Evolutionary conservation across 2,797 vertebrate genomes (phyloP), one percentile per base, ranked within the genome.

Genomic region (Schizopygopsis pylzovi): DNA sequence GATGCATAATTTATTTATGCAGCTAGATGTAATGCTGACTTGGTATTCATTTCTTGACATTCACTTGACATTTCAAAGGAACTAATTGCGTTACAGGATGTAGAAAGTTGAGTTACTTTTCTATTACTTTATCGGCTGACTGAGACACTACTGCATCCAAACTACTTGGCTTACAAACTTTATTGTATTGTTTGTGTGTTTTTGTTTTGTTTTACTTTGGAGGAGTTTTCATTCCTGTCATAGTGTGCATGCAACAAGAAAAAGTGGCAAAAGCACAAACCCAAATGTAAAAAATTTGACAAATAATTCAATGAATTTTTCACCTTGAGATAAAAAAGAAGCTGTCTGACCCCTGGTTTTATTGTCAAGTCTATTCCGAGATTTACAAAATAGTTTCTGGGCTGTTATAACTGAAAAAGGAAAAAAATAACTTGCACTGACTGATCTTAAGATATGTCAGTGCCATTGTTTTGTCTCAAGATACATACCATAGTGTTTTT

Each of bases 1-100:
- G 70, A 68, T 83, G 61, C 82, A 86, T 87, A 18, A 83, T 85
- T 81, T 72, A 83, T 84, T 59, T 67, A 61, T 75, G 37, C 41
- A 63, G 45, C 68, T 41, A 54, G 41, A 61, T 7, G 41, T 41
- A 71, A 85, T 85, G 65, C 82, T 82, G 37, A 76, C n/a, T 56
- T 79, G 39, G 56, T 86, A 80, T 54, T 63, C 15, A 54, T 43
- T 77, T 59, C 13, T 67, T 37, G 13, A 77, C 33, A 79, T 81
- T 56, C 78, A 28, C 49, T 49, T 80, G 59, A 79, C 43, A 80
- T 81, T 81, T 81, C 63, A 52, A 81, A 16, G 20, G 43, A 81
- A 37, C 63, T 67, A 68, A 68, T 81, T 52, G 39, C 2, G 13
- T 68, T 68, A 49, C 16, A 81, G 13, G 63, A 52, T 68, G 28